Conservation (phyloP, 2,113 vertebrate genomes). For the Smithornis capensis region DNA sequence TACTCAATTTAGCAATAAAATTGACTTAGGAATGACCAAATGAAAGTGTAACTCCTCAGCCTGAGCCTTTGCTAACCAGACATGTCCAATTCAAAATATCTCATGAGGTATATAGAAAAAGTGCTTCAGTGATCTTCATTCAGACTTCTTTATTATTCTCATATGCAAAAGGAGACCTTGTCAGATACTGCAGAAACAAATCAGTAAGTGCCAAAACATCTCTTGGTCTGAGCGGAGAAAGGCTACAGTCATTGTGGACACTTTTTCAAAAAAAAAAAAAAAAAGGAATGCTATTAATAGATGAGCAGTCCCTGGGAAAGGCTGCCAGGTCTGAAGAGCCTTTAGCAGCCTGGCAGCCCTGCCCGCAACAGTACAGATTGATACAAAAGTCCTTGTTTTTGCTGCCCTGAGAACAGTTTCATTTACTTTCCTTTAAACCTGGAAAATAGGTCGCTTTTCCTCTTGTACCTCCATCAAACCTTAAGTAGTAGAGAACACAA, state of each 20-base stretch:
- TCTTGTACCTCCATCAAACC: not conserved
- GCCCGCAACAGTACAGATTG: slow-evolving; percentile 2
- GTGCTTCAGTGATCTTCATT: not conserved
- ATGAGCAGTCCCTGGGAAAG: slow-evolving; percentile 17
- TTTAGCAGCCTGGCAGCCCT: slow-evolving; percentile 13
- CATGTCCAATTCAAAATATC: not conserved
- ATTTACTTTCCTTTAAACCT: slow-evolving; percentile 44
- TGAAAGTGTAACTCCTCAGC: not conserved
- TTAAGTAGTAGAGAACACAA: not conserved
- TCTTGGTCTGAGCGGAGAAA: not conserved
- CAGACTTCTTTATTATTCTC: not conserved
- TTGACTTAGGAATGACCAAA: not conserved
- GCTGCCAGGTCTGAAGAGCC: slow-evolving; percentile 4
- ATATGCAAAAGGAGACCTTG: not conserved
- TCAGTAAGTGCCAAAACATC: not conserved
- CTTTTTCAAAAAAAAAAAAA: not conserved
- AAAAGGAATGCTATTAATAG: not conserved
- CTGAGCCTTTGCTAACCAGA: not conserved
- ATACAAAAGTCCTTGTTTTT: slow-evolving; percentile 13
- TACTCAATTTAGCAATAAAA: not conserved
- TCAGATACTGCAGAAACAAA: not conserved
- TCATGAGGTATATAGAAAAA: not conserved
- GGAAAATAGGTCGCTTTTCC: slow-evolving; percentile 27
- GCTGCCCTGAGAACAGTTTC: slow-evolving; percentile 16
- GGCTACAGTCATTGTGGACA: not conserved